Evolutionary conservation across 2,888 invertebrate genomes (phyloP).

Genomic region (Eubasilissa splendida): DNA sequence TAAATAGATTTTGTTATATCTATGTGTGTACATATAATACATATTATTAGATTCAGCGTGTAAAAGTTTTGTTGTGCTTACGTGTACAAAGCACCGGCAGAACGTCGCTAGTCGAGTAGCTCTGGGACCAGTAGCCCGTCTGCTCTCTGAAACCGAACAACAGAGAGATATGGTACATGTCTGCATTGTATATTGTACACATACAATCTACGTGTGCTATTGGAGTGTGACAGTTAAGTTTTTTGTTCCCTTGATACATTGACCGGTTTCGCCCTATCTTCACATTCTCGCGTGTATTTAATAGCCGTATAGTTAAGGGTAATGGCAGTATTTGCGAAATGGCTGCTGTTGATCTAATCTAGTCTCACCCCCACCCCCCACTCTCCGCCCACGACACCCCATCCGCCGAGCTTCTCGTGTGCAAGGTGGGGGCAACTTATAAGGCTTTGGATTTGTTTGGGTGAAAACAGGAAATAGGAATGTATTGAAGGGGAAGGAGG

Average conservation of each 20-base stretch:
- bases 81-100: no score
- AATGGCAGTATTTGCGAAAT: constrained; percentile 32
- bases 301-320: constrained; percentile 23
- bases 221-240: not conserved
- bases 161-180: no score
- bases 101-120: no score
- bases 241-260: constrained; percentile 14
- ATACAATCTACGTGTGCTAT: no score
- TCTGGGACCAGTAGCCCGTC: no score
- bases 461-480: constrained; percentile 13
- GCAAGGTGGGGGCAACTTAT: not conserved
- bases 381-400: not conserved
- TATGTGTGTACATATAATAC: no score
- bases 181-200: no score
- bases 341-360: constrained; percentile 27
- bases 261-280: constrained; percentile 17
- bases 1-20: no score
- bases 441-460: constrained; percentile 17
- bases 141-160: no score
- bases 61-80: no score
- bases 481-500: not conserved
- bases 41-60: no score
- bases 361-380: not conserved
- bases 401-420: not conserved
- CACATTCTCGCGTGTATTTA: constrained; percentile 21